Evolutionary conservation across 2,113 vertebrate genomes (phyloP), one percentile per base, ranked within the genome.

Genomic region (Epinephelus moara): DNA sequence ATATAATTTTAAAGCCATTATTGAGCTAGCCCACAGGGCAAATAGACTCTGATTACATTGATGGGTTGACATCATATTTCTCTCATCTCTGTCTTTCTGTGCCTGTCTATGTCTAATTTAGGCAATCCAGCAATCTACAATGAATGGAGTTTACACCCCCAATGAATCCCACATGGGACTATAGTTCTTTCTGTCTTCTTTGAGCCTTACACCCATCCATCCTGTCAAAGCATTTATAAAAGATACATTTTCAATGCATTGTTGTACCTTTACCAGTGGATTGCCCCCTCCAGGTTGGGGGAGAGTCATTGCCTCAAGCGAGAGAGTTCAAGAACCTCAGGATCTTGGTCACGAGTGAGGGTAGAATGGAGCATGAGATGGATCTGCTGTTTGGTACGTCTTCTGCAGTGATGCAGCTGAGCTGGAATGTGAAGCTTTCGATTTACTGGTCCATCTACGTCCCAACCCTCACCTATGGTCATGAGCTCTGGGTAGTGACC

Each of bases 21-120:
- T 63, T 82, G 23, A 76, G 50, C 37, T 27, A n/a, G 47, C 72
- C 55, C 45, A 72, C 42, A 53, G 66, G 30, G 37, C 75, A 47
- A 53, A 61, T 74, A 64, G 30, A 3, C 21, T 73, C 42, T 45
- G n/a, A 75, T 59, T 71, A n/a, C 23, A 76, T 45, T 62, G 30
- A 68, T 45, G 3, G 30, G 9, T 50, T 63, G 53, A 52, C 66
- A 21, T 40, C 61, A 9, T 50, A 42, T 76, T 69, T 66, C n/a
- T n/a, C n/a, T n/a, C n/a, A n/a, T n/a, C 63, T 50, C 21, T 6
- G 8, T 85, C 63, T 55, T 14, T 47, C 33, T 42, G 42, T 27
- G 33, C 37, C 56, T 25, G 11, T 57, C 59, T 49, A 5, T 68
- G 25, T 70, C 55, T 56, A 25, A 57, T 50, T 57, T 45, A 57